Evolutionary conservation across 2,113 vertebrate species (phyloP), one percentile per base, ranked within the genome.

Genomic region (Seriola rivoliana): DNA sequence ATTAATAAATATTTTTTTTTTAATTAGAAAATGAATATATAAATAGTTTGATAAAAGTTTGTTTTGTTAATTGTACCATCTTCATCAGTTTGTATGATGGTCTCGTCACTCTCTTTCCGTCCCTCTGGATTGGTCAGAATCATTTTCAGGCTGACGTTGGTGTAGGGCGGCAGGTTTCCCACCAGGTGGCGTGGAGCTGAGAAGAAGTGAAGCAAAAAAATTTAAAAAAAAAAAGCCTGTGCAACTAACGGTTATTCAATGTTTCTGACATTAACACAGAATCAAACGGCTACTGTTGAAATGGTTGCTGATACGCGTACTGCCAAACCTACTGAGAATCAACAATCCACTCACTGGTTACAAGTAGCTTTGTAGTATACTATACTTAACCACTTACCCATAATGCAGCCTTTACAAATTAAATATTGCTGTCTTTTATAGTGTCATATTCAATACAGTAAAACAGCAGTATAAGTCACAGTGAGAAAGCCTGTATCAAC

Each of bases 121-220:
- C 98, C 98, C 92, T 99, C 98, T 0, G 98, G 98, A 71, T 99
- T 99, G 84, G 97, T 99, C 79, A 99, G 93, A 85, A 99, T 99
- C 98, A 99, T 99, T 92, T 98, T 99, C 83, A 99, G 97, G 85
- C 98, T 99, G 91, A 99, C 97, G 4, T 99, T 99, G 8, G 97
- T 99, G 89, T 99, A 98, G 0, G 98, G 98, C 0, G 98, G 98
- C 90, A 99, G 93, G 89, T 92, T 97, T 84, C 95, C 96, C 85
- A 99, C 97, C 29, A 99, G 94, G 1, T 99, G 98, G 54, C 97
- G 97, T 3, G 98, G 97, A 9, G 98, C 97, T 93, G 17, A 42
- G 71, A 62, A 36, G 29, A 71, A n/a, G 40, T 23, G 29, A 0
- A 40, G 36, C 7, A 0, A 0, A 25, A 32, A 17, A 23, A 10